phyloP scores from a whole-genome alignment of 2,888 invertebrate genomes.

The Tipula unca region DNA sequence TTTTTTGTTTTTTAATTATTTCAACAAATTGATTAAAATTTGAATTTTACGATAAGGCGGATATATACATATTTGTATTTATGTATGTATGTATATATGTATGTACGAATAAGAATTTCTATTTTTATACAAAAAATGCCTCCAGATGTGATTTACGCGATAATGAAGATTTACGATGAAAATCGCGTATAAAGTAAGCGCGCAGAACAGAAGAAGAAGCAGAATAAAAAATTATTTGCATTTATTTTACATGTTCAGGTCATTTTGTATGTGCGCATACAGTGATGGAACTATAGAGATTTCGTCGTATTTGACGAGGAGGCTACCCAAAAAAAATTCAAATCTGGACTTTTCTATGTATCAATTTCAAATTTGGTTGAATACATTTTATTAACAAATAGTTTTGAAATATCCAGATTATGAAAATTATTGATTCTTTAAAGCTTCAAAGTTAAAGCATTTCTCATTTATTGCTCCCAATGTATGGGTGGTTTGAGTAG shows the following conservation, averaged over 20 bases:
- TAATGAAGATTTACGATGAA: neutral
- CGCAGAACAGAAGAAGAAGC: neutral
- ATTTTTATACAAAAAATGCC: neutral
- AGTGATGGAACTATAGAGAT: neutral
- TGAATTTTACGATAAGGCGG: neutral
- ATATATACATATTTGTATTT: neutral
- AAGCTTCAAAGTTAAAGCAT: too few relatives aligned
- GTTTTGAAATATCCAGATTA: too few relatives aligned
- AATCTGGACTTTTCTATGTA: too few relatives aligned
- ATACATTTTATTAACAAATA: too few relatives aligned
- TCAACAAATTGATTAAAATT: neutral
- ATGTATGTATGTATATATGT: neutral
- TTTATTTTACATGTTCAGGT: neutral
- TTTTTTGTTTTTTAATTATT: neutral
- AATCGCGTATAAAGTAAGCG: neutral
- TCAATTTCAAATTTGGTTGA: too few relatives aligned
- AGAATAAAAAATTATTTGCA: neutral
- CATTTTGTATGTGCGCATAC: neutral
- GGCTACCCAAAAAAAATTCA: too few relatives aligned
- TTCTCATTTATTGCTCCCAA: too few relatives aligned
- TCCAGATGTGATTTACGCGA: slow-evolving; percentile 8
- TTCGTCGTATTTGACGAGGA: too few relatives aligned
- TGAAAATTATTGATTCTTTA: too few relatives aligned
- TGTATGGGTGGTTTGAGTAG: too few relatives aligned
- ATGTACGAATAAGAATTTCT: neutral